Base-by-base conservation (phyloP, 2,888 invertebrate genomes). In the Resseliella maxima region DNA sequence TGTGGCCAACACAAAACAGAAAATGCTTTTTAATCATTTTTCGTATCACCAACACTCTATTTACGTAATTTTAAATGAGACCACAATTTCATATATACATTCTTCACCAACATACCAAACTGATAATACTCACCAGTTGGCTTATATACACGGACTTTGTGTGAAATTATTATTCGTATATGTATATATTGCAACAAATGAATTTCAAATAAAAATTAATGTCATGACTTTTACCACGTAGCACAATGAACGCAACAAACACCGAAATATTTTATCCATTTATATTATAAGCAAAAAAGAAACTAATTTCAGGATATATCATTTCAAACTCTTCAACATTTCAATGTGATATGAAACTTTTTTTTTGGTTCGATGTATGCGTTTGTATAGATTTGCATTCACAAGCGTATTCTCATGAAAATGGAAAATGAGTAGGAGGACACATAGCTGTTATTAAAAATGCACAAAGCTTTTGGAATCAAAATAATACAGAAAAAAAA, bases 201-300 rank as follows among this genome's bases (percentile, higher is more conserved):
- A 72, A 72, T 24, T 59, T 12, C 24, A 59, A 59, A 59, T 59
- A n/a, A 72, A 35, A 72, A 72, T 72, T 31, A 72, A 72, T 72
- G 6, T 31, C 72, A 31, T 72, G 15, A 72, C 72, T 72, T 72
- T 72, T 15, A 15, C 15, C 2, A 18, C 2, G 50, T 50, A 31
- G 72, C 5, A 72, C 31, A 8, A 72, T 2, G 35, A 8, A 24
- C 59, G 6, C 59, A 6, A 41, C 5, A 8, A 12, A 5, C n/a
- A 59, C n/a, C 1, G 1, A 59, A 24, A 1, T 3, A 24, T 12
- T 12, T 41, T 24, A 59, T 59, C 24, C 24, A 24, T 59, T 59
- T 15, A 59, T 59, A 59, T 59, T 59, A 59, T 59, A 24, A 59
- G 12, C 24, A n/a, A n/a, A n/a, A n/a, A n/a, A n/a, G 59, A 59